Percentiles rank a stretch among this genome's conserved stretches.
Conservation (phyloP, 2,888 invertebrate genomes). For the Brachyptera risi region DNA sequence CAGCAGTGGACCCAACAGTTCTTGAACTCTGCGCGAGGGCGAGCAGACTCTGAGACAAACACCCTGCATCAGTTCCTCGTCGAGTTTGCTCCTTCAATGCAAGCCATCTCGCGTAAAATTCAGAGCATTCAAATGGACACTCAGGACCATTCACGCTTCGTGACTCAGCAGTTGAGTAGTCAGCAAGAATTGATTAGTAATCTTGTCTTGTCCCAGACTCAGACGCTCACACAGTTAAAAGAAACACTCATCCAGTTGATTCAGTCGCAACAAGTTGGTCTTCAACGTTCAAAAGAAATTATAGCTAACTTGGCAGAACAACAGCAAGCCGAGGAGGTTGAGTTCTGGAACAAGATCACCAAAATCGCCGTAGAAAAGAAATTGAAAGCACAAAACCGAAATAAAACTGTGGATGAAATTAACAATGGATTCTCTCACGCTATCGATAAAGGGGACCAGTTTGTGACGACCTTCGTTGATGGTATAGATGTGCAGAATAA, state of each 20-base stretch:
- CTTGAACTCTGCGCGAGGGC: slow-evolving; percentile 29
- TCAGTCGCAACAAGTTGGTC: background rate
- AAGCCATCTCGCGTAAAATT: slow-evolving; percentile 25
- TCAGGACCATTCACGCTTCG: no score
- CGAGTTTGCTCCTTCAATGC: slow-evolving; percentile 33
- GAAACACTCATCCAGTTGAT: background rate
- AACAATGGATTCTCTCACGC: background rate
- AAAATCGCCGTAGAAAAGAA: background rate
- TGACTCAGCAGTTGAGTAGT: background rate
- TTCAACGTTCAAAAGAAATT: background rate
- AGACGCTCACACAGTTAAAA: background rate
- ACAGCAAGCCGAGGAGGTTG: no score
- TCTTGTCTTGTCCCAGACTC: background rate
- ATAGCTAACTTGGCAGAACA: background rate
- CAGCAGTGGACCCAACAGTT: slow-evolving; percentile 33
- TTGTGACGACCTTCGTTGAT: background rate
- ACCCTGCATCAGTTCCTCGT: slow-evolving; percentile 32
- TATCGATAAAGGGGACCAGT: background rate
- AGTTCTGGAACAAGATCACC: no score
- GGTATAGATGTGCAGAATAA: background rate
- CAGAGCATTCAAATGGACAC: slow-evolving; percentile 2
- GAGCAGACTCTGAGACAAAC: slow-evolving; percentile 32
- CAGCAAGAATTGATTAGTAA: background rate
- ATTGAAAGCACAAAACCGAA: background rate
- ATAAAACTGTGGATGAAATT: background rate